Conservation (phyloP, 2,113 vertebrate genomes). For the Smithornis capensis region DNA sequence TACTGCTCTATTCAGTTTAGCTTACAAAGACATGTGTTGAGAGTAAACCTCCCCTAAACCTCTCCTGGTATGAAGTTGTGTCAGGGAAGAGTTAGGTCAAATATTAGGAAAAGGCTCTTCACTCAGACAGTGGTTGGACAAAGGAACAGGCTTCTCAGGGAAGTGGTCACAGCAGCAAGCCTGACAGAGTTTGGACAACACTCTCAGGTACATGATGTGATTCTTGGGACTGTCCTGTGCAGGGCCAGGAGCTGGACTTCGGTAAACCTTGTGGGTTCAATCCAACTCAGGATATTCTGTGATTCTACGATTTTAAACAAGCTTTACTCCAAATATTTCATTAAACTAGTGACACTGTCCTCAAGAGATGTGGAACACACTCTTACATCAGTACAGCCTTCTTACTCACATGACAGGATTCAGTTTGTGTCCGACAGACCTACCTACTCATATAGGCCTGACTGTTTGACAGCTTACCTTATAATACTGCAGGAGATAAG, state of each 20-base stretch:
- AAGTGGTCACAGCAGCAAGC: background rate
- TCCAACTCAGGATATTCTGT: background rate
- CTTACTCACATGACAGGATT: background rate
- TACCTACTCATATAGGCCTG: background rate
- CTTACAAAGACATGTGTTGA: background rate
- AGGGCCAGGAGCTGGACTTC: background rate
- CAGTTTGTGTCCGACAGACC: background rate
- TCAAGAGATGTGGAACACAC: background rate
- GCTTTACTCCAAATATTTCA: background rate
- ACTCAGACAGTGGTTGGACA: background rate
- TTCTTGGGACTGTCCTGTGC: background rate
- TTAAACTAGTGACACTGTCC: background rate
- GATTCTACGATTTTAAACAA: background rate
- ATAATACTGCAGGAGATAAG: background rate
- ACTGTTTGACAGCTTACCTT: background rate
- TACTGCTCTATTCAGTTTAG: background rate
- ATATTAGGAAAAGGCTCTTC: background rate
- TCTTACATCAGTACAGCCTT: background rate
- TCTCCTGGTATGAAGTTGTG: background rate
- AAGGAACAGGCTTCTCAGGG: background rate
- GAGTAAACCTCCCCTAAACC: background rate
- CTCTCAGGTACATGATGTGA: background rate
- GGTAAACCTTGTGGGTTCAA: too few relatives aligned
- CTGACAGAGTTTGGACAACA: background rate
- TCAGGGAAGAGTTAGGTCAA: accelerated